Evolutionary conservation across 2,888 invertebrate species (phyloP), one percentile per base, ranked within the genome.

Genomic region (Geotrupes spiniger): DNA sequence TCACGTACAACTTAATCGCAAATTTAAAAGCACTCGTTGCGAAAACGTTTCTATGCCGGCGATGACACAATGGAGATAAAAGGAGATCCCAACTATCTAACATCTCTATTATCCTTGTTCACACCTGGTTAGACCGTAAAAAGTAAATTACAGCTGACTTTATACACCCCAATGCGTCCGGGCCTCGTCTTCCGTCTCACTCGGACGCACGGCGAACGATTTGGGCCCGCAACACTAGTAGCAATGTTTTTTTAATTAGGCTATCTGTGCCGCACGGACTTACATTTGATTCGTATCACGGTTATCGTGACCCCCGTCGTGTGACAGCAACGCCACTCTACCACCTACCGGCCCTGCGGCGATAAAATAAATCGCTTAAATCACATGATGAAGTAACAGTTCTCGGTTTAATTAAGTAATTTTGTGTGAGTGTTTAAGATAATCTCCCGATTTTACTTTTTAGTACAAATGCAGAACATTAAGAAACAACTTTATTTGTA

Each of bases 101-200:
- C 49, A 49, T 49, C 49, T 49, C 49, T 36, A 49, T 49, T 49
- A 45, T 46, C 10, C 36, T 9, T 38, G 49, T 49, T 49, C 49
- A 49, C 49, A 49, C 49, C 49, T 49, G 49, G 49, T 49, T 49
- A 45, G 41, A 11, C 36, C 36, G 36, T 40, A 27, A 45, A 41
- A 33, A 45, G 45, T 49, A 49, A 49, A 49, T 49, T 49, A 49
- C 49, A 42, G 49, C 45, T 45, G 49, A 49, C 49, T 49, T 49
- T 45, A 15, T 39, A 12, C 40, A 33, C 40, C 46, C 46, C 33
- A 33, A 14, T 33, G 33, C 15, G 14, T 15, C 11, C 15, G 12
- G 33, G 15, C 15, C 33, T 8, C 12, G 5, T 15, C 21, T 21
- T 21, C 11, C 33, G 14, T 33, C 33, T 33, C 33, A 14, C 6